Percentiles rank a stretch among this genome's conserved stretches.
These are phyloP conservation scores for Slavum lentiscoides DNA, from an alignment of 2,888 invertebrate species.

Conservation along the genomic window DNA sequence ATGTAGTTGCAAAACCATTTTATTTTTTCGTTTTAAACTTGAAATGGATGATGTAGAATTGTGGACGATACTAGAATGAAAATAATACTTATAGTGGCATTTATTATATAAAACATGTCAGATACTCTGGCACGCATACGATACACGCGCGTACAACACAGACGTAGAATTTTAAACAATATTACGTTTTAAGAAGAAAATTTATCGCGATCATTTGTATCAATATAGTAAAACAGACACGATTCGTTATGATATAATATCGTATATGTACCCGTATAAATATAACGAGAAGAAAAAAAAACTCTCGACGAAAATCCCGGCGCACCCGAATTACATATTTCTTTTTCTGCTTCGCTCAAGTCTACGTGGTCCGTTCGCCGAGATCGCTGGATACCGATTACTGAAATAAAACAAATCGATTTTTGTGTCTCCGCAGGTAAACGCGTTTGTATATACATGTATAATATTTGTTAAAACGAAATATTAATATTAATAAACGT, in stretches of 20 bases:
- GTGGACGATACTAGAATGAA: too few species aligned
- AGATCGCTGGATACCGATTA: constrained; percentile 14
- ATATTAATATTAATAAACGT: too few species aligned
- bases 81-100: constrained; percentile 13
- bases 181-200: constrained; percentile 13
- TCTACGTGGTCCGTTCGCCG: too few species aligned
- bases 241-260: background rate
- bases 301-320: constrained; percentile 16
- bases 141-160: too few species aligned
- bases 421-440: background rate
- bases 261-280: background rate
- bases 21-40: too few species aligned
- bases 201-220: constrained; percentile 4
- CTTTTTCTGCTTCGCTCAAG: background rate
- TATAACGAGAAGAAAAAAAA: background rate
- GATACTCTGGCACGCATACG: background rate
- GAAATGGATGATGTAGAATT: too few species aligned
- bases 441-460: background rate
- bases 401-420: constrained; percentile 14
- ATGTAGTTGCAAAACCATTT: too few species aligned
- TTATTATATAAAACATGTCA: background rate
- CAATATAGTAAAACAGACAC: background rate
- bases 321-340: constrained; percentile 37
- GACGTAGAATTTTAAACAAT: background rate
- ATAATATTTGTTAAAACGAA: background rate